Evolutionary conservation across 2,888 invertebrate species (phyloP).

Genomic region (Drosophila anomalipes): DNA sequence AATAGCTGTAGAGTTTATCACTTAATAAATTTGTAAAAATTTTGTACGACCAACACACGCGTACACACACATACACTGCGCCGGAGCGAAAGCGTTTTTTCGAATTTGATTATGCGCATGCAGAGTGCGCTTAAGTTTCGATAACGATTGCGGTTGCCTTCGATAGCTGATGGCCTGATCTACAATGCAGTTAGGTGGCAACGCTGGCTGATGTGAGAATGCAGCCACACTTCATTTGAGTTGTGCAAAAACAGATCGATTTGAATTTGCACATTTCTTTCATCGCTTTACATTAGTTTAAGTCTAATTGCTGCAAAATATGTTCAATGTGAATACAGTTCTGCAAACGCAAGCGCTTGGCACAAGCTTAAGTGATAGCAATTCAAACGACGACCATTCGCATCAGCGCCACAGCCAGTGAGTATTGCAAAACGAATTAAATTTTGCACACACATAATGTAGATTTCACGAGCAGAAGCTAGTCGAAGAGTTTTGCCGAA

Average conservation of each 20-base stretch:
- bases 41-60: slow-evolving; percentile 23
- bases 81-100: not conserved
- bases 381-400: slow-evolving; percentile 5
- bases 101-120: not conserved
- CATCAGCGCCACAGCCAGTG: slow-evolving; percentile 49
- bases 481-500: slow-evolving; percentile 71
- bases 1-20: slow-evolving; percentile 43
- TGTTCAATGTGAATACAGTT: slow-evolving; percentile 50
- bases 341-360: slow-evolving; percentile 17
- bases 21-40: slow-evolving; percentile 40
- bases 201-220: not conserved
- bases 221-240: not conserved
- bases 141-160: slow-evolving; percentile 25
- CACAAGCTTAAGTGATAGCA: slow-evolving; percentile 16
- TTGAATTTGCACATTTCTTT: slow-evolving; percentile 27
- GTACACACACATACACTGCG: not conserved
- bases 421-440: slow-evolving; percentile 25
- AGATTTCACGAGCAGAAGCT: slow-evolving; percentile 81
- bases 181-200: not conserved
- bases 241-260: slow-evolving; percentile 7
- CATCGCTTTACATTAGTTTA: not conserved
- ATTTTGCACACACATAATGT: not conserved
- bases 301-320: slow-evolving; percentile 22
- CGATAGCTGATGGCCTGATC: not conserved
- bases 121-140: slow-evolving; percentile 9